Base-by-base conservation (phyloP, 2,888 invertebrate genomes). In the Nomada goodeniana region DNA sequence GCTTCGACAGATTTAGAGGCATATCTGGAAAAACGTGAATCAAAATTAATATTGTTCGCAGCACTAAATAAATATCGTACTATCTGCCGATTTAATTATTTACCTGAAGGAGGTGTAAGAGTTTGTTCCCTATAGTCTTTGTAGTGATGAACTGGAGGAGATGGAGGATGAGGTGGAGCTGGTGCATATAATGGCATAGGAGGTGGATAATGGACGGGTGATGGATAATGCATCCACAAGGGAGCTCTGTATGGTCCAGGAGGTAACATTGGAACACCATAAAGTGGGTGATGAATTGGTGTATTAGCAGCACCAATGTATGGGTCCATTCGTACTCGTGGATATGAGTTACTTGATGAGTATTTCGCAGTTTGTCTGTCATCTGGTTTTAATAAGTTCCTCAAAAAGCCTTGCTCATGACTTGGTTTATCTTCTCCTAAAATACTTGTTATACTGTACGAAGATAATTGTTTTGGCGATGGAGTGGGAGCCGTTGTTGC, bases 1-100 rank as follows among this genome's bases (percentile, higher is more conserved):
- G 97, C 95, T 98, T 98, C 93, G 97, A 98, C 95, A 98, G 95
- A 95, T 98, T 98, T 94, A 98, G 95, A 94, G 98, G 98, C 96
- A 97, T 96, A 97, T 98, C 98, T 98, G 96, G 79, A 96, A 90
- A 84, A 84, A 88, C 85, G 65, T 69, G 69, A 70, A 59, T 60
- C n/a, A 23, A 70, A 55, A 75, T 55, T 60, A 52, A 10, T 61
- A 18, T 11, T 36, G 11, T 29, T 53, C 26, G 13, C 9, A 9
- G 47, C 50, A 29, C 53, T 52, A 9, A 50, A 20, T n/a, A 13
- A 57, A 44, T 13, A 36, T 7, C 0, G 13, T 1, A 5, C 29
- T 69, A 63, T 61, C 36, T 18, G 47, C 15, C 47, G 47, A 13
- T 26, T 10, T 5, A 60, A 63, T 23, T 36, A 72, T 29, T 36